A percentile compares a stretch with the other conserved stretches of the same genome.
phyloP scores from a whole-genome alignment of 2,888 invertebrate species.

The Molanna angustata region DNA sequence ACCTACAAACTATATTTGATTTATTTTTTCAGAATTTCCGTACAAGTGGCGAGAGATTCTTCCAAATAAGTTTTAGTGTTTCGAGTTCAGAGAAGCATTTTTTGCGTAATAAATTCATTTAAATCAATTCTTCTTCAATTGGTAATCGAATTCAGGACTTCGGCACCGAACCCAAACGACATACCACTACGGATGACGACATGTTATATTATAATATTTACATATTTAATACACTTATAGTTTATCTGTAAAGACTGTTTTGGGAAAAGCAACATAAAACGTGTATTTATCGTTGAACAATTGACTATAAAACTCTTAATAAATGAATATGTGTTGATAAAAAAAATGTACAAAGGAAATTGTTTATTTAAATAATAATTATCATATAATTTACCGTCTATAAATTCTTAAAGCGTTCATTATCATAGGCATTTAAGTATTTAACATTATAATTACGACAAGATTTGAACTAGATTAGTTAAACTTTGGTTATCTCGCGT shows the following conservation, averaged over 20 bases:
- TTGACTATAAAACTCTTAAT: constrained; percentile 6
- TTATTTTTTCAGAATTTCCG: too few relatives aligned
- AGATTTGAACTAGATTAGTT: background rate
- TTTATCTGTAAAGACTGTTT: background rate
- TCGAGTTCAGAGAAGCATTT: too few relatives aligned
- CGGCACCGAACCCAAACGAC: too few relatives aligned
- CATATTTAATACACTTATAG: too few relatives aligned
- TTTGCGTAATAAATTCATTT: too few relatives aligned
- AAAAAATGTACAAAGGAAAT: constrained; percentile 13
- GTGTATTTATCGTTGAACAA: background rate
- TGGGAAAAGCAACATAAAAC: background rate
- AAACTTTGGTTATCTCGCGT: background rate
- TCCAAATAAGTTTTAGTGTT: too few relatives aligned
- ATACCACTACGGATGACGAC: too few relatives aligned
- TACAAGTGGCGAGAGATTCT: too few relatives aligned
- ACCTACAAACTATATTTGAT: too few relatives aligned
- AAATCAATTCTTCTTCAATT: too few relatives aligned
- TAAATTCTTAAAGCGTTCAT: constrained; percentile 16
- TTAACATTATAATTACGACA: constrained; percentile 3
- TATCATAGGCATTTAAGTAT: constrained; percentile 11
- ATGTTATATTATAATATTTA: too few relatives aligned
- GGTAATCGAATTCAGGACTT: too few relatives aligned
- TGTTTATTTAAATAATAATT: constrained; percentile 18
- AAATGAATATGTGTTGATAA: constrained; percentile 1
- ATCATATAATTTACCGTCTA: constrained; percentile 15